These are phyloP conservation scores for Microplitis demolitor DNA, from an alignment of 1,140 invertebrate genomes.

Conservation along the genomic window DNA sequence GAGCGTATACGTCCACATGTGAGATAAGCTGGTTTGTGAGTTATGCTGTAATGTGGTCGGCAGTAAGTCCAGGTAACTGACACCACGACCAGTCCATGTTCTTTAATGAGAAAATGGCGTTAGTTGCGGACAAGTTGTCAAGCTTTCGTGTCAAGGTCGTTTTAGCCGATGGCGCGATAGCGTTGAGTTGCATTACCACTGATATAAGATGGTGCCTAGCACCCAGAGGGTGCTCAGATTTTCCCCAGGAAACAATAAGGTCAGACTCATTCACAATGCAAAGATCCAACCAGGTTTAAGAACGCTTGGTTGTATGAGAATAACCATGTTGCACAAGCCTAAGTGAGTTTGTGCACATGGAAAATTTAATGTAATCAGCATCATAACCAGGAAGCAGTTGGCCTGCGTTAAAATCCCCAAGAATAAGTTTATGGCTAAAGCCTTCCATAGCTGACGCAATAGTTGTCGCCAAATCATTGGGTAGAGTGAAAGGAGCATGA, in stretches of 20 bases:
- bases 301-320: neutral
- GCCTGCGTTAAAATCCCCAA: slow-evolving; percentile 14
- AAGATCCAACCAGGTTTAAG: slow-evolving; percentile 7
- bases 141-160: neutral
- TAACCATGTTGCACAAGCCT: neutral
- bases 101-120: neutral
- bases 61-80: neutral
- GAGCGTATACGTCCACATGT: neutral
- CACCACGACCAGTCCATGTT: neutral
- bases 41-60: neutral
- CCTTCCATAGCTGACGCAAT: neutral
- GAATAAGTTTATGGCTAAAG: neutral
- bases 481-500: neutral
- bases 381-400: neutral
- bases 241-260: neutral
- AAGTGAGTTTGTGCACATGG: neutral
- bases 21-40: neutral
- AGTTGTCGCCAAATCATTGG: neutral
- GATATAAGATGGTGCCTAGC: slow-evolving; percentile 5
- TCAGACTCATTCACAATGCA: neutral
- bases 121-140: neutral
- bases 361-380: neutral
- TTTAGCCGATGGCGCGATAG: neutral
- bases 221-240: neutral
- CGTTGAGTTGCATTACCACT: neutral